A percentile compares a stretch with the other conserved stretches of the same genome.
These are phyloP conservation scores for Phoenicopterus ruber DNA, from an alignment of 2,113 vertebrate species.

Conservation along the genomic window DNA sequence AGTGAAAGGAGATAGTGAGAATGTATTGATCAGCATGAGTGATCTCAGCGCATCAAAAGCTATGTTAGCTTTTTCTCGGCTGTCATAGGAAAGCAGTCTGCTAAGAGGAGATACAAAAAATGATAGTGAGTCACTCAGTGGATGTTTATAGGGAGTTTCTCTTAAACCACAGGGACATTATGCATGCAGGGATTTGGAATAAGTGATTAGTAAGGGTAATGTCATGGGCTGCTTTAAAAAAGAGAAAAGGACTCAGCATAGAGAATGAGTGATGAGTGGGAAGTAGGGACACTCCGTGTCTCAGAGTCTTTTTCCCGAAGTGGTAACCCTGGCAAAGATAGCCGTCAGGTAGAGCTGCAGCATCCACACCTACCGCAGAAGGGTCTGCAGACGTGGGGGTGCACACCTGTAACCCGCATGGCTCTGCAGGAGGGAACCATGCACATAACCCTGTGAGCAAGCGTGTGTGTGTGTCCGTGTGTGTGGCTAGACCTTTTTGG, in stretches of 20 bases:
- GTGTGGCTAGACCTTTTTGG: accelerated
- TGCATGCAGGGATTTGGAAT: background rate
- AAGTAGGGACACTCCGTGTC: accelerated
- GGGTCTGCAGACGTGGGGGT: accelerated
- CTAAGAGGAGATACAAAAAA: background rate
- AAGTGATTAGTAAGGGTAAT: background rate
- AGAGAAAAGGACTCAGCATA: background rate
- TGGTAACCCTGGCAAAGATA: accelerated
- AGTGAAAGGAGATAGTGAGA: background rate
- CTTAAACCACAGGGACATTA: background rate
- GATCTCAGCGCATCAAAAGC: background rate
- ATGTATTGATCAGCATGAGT: background rate
- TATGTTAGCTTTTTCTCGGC: conserved; percentile 4
- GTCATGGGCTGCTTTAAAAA: background rate
- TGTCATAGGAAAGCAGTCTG: background rate
- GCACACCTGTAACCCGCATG: background rate
- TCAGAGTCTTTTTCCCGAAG: background rate
- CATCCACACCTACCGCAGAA: accelerated
- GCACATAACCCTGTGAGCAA: background rate
- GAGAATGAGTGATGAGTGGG: background rate
- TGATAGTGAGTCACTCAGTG: background rate
- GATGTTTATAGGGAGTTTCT: background rate
- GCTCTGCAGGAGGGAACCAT: accelerated
- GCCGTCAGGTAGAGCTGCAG: background rate
- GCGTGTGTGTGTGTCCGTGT: accelerated